Base-by-base conservation (phyloP, 2,797 vertebrate genomes). In the Mormyrops boulengeri region DNA sequence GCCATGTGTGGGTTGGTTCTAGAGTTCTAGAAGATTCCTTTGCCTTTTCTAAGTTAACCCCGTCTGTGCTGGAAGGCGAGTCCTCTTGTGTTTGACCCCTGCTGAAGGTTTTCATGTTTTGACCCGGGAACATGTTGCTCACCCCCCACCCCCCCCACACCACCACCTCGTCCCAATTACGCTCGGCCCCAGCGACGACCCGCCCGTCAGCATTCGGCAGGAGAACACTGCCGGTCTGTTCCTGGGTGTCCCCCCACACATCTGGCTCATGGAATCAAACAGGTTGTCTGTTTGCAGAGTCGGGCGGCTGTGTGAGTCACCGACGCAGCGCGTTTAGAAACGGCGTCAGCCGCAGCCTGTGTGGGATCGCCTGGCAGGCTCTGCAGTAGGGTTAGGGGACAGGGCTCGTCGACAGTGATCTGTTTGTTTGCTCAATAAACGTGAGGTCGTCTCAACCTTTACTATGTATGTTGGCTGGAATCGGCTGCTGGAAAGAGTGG, bases 1-100 rank as follows among this genome's bases (percentile, higher is more conserved):
- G 66, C 26, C 55, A 85, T 57, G 69, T 88, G 89, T 90, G 85
- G 89, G 89, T 60, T 88, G 89, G 34, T 55, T 55, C 53, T 55
- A 49, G 77, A 85, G 89, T 89, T 89, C 84, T 87, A 87, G 60
- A 87, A 87, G 85, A 69, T 89, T 89, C 57, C 49, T 87, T 26
- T 73, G 60, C 60, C 53, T 22, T 89, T 47, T 47, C 60, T 26
- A 14, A 52, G 89, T 90, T 88, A 87, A 87, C 89, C 85, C 85
- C 22, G 1, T 62, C 44, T 49, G 47, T 9, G 89, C 84, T 73
- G 89, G 85, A 87, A 50, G 26, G 30, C 14, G 14, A 41, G 22
- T 30, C 30, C 50, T 52, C 85, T 52, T 14, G 50, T 14, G 22
- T 34, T 87, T 30, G 50, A 50, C 41, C 50, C 26, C 50, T 17